Percentiles rank a stretch among this genome's conserved stretches.
Evolutionary conservation across 2,888 invertebrate genomes (phyloP).

Genomic region (Rosalia funebris): DNA sequence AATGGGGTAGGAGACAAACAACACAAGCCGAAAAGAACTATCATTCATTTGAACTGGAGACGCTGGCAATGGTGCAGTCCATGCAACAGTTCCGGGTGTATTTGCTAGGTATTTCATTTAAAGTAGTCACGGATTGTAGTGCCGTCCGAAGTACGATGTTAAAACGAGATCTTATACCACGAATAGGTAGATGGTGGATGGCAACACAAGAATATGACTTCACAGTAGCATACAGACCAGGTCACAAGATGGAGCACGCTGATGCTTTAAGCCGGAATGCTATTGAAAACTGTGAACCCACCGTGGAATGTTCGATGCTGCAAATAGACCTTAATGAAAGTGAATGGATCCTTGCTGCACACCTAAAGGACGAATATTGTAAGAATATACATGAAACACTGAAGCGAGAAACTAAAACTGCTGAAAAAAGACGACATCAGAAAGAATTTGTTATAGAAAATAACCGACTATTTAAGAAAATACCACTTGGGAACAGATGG

Average conservation of each 20-base stretch:
- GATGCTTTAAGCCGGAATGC: background rate
- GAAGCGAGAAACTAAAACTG: background rate
- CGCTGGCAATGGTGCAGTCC: background rate
- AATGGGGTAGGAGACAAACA: constrained; percentile 13
- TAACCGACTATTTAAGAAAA: background rate
- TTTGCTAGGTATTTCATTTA: background rate
- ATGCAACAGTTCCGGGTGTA: background rate
- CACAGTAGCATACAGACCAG: background rate
- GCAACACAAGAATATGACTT: background rate
- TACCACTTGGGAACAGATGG: background rate
- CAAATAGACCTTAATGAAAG: background rate
- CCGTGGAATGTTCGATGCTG: background rate
- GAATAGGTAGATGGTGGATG: background rate
- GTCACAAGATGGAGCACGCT: background rate
- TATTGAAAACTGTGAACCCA: background rate
- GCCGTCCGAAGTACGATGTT: background rate
- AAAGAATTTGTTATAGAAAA: background rate
- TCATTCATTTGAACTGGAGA: background rate
- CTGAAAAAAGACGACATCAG: background rate
- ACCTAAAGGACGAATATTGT: background rate
- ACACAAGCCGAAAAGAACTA: background rate
- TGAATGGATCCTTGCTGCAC: background rate
- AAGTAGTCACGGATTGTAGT: background rate
- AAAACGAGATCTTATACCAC: background rate
- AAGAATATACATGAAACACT: background rate